Evolutionary conservation across 2,113 vertebrate genomes (phyloP).

Genomic region (Hystrix cristata): DNA sequence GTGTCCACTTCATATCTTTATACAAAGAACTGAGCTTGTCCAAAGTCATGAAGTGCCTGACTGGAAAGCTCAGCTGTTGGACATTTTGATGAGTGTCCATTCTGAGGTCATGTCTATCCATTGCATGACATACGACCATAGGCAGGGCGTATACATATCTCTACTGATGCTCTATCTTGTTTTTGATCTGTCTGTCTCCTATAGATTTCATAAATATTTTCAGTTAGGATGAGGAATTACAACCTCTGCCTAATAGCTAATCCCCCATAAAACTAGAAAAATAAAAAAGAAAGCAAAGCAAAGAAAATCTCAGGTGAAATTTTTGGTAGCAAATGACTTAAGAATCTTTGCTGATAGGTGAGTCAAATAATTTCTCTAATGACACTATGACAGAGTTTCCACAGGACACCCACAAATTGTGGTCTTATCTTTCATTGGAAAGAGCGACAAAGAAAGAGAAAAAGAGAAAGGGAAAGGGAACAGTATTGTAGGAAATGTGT

Average conservation of each 20-base stretch:
- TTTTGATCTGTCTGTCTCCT: background rate
- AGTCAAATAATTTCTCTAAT: background rate
- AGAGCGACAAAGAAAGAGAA: background rate
- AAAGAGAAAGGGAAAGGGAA: background rate
- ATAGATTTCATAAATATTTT: constrained; percentile 23
- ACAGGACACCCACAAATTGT: background rate
- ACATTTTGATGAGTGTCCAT: background rate
- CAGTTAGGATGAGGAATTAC: background rate
- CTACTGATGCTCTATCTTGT: background rate
- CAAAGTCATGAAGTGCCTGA: background rate
- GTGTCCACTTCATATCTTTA: background rate
- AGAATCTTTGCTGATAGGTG: background rate
- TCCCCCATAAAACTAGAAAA: background rate
- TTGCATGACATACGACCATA: too few species aligned
- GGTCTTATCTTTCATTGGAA: background rate
- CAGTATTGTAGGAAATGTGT: background rate
- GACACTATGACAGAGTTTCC: background rate
- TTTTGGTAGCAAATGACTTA: constrained; percentile 15
- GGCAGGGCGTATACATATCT: background rate
- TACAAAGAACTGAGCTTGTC: background rate
- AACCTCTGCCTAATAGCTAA: background rate
- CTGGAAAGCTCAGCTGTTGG: background rate
- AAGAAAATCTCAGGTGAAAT: background rate
- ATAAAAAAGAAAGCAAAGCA: too few species aligned
- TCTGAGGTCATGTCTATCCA: background rate